Base-by-base conservation (phyloP, 2,113 vertebrate genomes). In the Anser brachyrhynchus region DNA sequence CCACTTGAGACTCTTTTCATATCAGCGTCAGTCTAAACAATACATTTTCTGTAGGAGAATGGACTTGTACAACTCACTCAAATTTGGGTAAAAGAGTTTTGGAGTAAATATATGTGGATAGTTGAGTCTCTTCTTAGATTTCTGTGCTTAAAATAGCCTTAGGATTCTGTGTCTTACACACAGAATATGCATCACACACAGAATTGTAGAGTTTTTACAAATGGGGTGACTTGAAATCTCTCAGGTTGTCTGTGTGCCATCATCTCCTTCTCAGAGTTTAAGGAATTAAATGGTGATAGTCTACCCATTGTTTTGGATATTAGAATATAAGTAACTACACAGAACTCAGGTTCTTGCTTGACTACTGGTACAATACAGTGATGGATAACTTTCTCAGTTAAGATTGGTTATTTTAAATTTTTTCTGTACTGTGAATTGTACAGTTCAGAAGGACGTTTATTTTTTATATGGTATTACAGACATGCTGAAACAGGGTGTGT, bases 371-470 rank as follows among this genome's bases (percentile, higher is more conserved):
- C 11, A 35, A 8, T 20, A 43, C 3, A 35, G 33, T 3, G 28
- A 21, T 41, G 3, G 29, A 11, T 3, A 33, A 6, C 2, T 7
- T 61, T 91, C 17, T 93, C 16, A 4, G 2, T 57, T 49, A 67
- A 89, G 41, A n/a, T 1, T 33, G 3, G 5, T 29, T 69, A 16
- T 44, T 87, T 75, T 15, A 31, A 31, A 35, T 13, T 22, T 59
- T 8, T 6, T 54, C 33, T 82, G 8, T 67, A 37, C 31, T 39
- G 18, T 49, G 14, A 79, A 49, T 23, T 46, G 19, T 12, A 9
- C 12, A 43, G 14, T 55, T 87, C 35, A 1, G 14, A 41, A 3
- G 9, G 0, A 0, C 2, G 65, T 83, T 10, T 8, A 4, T 71
- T 78, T 92, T 80, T 59, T 17, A 17, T 2, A 3, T 18, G 6